Evolutionary conservation across 1,140 invertebrate genomes (phyloP), one percentile per base, ranked within the genome.

Genomic region (Drosophila punjabiensis): DNA sequence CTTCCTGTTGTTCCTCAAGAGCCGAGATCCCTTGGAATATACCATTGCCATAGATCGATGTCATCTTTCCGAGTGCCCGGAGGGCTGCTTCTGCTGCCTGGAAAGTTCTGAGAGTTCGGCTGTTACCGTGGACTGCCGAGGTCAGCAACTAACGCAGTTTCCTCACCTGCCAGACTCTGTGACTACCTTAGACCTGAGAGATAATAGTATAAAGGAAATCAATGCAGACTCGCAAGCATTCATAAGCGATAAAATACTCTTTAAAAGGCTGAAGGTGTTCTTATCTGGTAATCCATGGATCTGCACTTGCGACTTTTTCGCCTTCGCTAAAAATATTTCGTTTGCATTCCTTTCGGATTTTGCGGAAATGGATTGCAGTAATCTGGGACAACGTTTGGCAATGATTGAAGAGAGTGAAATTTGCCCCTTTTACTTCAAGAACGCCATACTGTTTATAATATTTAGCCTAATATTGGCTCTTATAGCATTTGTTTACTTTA

Each of bases 281-380:
- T 8, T 69, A 28, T 30, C 18, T 11, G 59, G 47, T 11, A 69
- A 69, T 52, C 66, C 35, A 1, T 69, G 59, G 66, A 32, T 35
- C 9, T 69, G 66, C 16, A 32, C 59, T 33, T 69, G 66, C 39
- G 30, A 50, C 10, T 1, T 45, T 20, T 11, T 20, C 18, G 5
- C 10, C 2, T 45, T 45, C 11, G 10, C 18, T 5, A 20, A 45
- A 45, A 20, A 13, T 8, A 35, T 64, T 20, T 11, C 18, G 18
- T 3, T 3, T 18, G 24, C 24, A 24, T 24, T 24, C 24, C 24
- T 24, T 24, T 24, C 24, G 2, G 43, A 45, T 18, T 45, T 20
- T 45, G 9, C 10, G 2, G 18, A 5, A 13, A 11, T 45, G 5
- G 18, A 45, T 2, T 45, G 43, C 43, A 45, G 18, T 45, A 45